Base-by-base conservation (phyloP, 2,113 vertebrate species). In the Alectura lathami region DNA sequence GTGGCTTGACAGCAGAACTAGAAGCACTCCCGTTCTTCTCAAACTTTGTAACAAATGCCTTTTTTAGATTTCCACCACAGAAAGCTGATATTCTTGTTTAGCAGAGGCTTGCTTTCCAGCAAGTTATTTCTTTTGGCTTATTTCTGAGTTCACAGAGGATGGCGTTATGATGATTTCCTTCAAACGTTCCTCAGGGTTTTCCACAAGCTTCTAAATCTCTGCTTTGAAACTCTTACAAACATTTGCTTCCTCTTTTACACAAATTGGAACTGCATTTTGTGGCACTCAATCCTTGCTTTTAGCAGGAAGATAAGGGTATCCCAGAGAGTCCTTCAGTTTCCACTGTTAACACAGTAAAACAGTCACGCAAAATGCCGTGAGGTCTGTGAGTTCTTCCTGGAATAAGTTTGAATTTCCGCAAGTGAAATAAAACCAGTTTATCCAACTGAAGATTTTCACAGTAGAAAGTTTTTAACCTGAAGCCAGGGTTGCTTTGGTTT, bases 71-170 rank as follows among this genome's bases (percentile, higher is more conserved):
- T 87, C 66, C 78, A 83, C 78, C 83, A 50, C 1, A 8, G 59
- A 81, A 83, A 94, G 86, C 85, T 77, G 86, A 92, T 86, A 62
- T 45, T 91, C 85, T 70, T 94, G 63, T 69, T 72, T 86, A 81
- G 66, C 76, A 80, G 62, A 96, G 68, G 77, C 43, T 45, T 22
- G 4, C 64, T 91, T 96, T 90, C 89, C 93, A 74, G 11, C 8
- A 6, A 47, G 20, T 1, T 60, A 21, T 18, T 74, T 17, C 67
- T 97, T 89, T 83, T 30, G n/a, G 67, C 17, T 96, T 95, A 75
- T 72, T 86, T 84, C 53, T 85, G 92, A 78, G 66, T 68, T 96
- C 86, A 90, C 36, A 93, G 83, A 89, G 81, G 89, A 67, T 0
- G 1, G 45, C 57, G 47, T 43, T 75, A 95, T 3, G 69, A 50